A percentile compares a stretch with the other conserved stretches of the same genome.
Conservation (phyloP, 1,140 invertebrate species). For the Dolichoris vasculosae region DNA sequence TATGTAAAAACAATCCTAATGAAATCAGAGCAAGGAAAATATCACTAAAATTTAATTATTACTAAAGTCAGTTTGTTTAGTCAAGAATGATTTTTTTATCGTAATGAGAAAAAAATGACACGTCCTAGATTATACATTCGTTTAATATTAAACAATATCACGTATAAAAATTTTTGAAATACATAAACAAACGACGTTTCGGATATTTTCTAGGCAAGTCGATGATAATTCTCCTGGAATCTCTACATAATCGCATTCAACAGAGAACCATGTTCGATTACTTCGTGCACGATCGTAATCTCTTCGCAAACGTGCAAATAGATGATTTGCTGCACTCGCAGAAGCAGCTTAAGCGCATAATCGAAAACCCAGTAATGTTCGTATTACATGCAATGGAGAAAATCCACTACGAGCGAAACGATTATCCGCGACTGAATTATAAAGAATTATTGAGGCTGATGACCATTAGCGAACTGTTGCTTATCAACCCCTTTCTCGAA, state of each 20-base stretch:
- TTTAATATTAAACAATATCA: background rate
- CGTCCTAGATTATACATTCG: too few relatives aligned
- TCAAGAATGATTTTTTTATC: too few relatives aligned
- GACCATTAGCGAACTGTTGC: constrained; percentile 63
- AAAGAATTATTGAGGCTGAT: constrained; percentile 79
- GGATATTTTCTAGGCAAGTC: constrained; percentile 57
- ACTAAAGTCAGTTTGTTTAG: too few relatives aligned
- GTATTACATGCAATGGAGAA: constrained; percentile 80
- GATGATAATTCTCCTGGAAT: constrained; percentile 78
- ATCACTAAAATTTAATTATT: too few relatives aligned
- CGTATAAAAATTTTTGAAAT: background rate
- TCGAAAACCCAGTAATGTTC: constrained; percentile 82
- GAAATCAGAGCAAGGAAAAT: too few relatives aligned
- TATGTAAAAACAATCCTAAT: too few relatives aligned
- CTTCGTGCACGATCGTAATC: constrained; percentile 82
- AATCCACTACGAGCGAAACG: constrained; percentile 77
- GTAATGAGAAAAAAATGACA: too few relatives aligned
- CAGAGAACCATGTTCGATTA: constrained; percentile 80
- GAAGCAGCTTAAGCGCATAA: constrained; percentile 79
- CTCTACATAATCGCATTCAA: constrained; percentile 69
- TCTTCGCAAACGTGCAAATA: constrained; percentile 81
- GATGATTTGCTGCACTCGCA: constrained; percentile 79
- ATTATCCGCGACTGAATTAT: constrained; percentile 81
- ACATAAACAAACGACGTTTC: too few relatives aligned
- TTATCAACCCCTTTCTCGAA: constrained; percentile 65